Evolutionary conservation across 2,888 invertebrate genomes (phyloP).

Genomic region (Philhelius pedissequus): DNA sequence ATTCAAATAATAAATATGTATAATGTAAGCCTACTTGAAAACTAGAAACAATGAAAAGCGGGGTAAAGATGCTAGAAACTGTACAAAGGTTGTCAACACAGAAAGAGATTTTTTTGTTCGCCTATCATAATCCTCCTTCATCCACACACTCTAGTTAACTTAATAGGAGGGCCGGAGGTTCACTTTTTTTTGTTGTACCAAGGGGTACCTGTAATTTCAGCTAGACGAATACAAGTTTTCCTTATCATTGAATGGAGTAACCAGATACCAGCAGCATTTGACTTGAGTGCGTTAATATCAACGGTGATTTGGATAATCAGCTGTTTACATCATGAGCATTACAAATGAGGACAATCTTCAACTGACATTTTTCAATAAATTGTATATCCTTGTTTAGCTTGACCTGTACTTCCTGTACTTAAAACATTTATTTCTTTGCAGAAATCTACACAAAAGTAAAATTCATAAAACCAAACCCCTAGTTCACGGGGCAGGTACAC

Average conservation of each 20-base stretch:
- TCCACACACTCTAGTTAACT: background rate
- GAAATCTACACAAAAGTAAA: conserved; percentile 12
- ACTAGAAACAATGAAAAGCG: background rate
- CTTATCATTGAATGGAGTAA: conserved; percentile 32
- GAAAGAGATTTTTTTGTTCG: background rate
- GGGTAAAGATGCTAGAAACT: background rate
- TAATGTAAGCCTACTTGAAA: too few species aligned
- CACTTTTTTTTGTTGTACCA: background rate
- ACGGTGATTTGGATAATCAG: conserved; percentile 42
- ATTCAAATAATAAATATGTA: too few species aligned
- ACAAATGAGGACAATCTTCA: conserved; percentile 12
- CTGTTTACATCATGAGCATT: conserved; percentile 37
- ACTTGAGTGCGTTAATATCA: background rate
- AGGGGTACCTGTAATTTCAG: conserved; percentile 55
- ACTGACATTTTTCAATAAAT: conserved; percentile 47
- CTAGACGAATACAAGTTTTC: conserved; percentile 29
- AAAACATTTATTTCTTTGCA: conserved; percentile 57
- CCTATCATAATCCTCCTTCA: background rate
- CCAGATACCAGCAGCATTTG: conserved; percentile 11
- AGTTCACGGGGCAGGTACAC: conserved; percentile 26
- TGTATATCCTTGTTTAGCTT: conserved; percentile 61
- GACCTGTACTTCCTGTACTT: conserved; percentile 29
- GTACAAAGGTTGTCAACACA: background rate
- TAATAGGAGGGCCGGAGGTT: background rate
- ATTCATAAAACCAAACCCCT: background rate